Percentiles rank a stretch among this genome's conserved stretches.
Evolutionary conservation across 2,888 invertebrate species (phyloP).

Genomic region (Diplazon laetatorius): DNA sequence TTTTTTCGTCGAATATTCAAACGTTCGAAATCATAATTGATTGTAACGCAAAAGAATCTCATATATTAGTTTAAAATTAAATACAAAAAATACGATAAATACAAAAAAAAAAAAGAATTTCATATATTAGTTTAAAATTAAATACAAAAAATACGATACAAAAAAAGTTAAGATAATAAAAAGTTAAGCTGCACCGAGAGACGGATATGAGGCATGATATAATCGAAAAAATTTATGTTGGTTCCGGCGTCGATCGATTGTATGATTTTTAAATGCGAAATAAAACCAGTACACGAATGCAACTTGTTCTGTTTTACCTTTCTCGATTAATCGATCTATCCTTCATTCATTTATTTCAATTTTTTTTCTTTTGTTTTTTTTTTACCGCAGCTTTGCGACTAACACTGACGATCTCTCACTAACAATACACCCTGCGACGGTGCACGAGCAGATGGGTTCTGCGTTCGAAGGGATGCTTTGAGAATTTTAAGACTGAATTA

Average conservation of each 20-base stretch:
- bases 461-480: slow-evolving; percentile 5
- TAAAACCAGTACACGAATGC: slow-evolving; percentile 74
- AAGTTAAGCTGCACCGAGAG: slow-evolving; percentile 7
- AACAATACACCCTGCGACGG: slow-evolving; percentile 69
- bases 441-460: slow-evolving; percentile 3
- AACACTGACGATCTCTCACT: slow-evolving; percentile 78
- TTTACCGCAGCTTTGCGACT: slow-evolving; percentile 78
- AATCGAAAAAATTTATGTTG: slow-evolving; percentile 61
- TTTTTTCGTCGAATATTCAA: slow-evolving; percentile 37
- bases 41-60: slow-evolving; percentile 41
- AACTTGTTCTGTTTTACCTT: slow-evolving; percentile 74
- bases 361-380: no score
- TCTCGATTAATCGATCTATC: slow-evolving; percentile 65
- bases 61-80: background rate
- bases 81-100: background rate
- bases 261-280: slow-evolving; percentile 65
- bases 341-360: no score
- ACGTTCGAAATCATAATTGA: slow-evolving; percentile 47
- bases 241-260: slow-evolving; percentile 64
- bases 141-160: background rate
- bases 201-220: slow-evolving; percentile 28
- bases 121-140: no score
- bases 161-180: slow-evolving; percentile 11
- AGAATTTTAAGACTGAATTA: background rate
- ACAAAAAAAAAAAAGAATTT: no score